Evolutionary conservation across 2,113 vertebrate genomes (phyloP), one percentile per base, ranked within the genome.

Genomic region (Mystacornis crossleyi): DNA sequence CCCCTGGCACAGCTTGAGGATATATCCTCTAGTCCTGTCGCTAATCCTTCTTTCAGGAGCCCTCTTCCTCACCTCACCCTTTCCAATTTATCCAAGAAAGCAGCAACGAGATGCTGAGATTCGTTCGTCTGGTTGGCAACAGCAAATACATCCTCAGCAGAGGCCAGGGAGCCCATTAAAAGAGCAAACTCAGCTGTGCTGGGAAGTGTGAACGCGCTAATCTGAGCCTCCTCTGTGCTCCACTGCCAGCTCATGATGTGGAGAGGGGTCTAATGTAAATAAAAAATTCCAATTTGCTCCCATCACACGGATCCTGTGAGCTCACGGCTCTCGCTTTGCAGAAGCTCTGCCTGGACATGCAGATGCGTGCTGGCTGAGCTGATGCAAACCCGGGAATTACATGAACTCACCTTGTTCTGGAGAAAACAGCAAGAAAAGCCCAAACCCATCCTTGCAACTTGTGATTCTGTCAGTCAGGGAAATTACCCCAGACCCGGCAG

Each of bases 101-200:
- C 61, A 34, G 58, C 85, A 57, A 23, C 8, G 8, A 82, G 92
- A 54, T 34, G 60, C 66, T 78, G 81, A 53, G 77, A 64, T 92
- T 74, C 69, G 57, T 94, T 93, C 28, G 31, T 82, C 42, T 33
- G n/a, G 50, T 90, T 92, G 80, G 77, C 94, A 95, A 31, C 55
- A 69, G 62, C 65, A 60, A 89, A 51, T 36, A 14, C 1, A 25
- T 8, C 13, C 53, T 62, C 48, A 45, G 60, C 4, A 80, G 83
- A 88, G 86, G 54, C 83, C 65, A 38, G 78, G 62, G 74, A 82
- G 87, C 94, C 94, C 36, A 45, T 77, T 81, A 93, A 89, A 90
- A 94, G 87, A 94, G 69, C 70, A 60, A 47, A 42, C 43, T 92
- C 62, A 3, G 40, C 48, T 95, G 62, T 6, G 3, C 85, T 73